phyloP scores from a whole-genome alignment of 2,888 invertebrate genomes.

The Phaonia tiefii region DNA sequence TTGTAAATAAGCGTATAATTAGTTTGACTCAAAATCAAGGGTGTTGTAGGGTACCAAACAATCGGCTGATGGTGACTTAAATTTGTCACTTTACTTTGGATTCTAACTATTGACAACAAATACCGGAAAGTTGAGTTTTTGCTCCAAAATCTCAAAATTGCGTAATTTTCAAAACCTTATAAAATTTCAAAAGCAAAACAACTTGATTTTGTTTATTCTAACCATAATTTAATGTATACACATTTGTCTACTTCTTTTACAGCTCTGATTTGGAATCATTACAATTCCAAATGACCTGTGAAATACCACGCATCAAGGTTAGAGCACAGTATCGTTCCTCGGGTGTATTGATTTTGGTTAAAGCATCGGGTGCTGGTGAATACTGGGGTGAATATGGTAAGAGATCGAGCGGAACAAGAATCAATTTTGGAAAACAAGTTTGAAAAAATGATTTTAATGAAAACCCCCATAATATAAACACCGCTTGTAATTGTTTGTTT shows the following conservation, averaged over 20 bases:
- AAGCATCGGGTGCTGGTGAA: slow-evolving; percentile 92
- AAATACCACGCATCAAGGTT: slow-evolving; percentile 89
- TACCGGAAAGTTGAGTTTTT: slow-evolving; percentile 28
- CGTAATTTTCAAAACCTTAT: background rate
- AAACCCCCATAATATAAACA: background rate
- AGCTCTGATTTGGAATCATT: slow-evolving; percentile 89
- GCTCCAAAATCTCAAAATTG: background rate
- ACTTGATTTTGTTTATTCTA: background rate
- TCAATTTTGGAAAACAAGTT: background rate
- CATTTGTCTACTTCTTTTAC: slow-evolving; percentile 69
- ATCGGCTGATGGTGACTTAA: no score
- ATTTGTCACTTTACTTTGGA: no score
- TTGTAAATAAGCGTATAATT: no score
- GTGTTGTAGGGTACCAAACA: no score
- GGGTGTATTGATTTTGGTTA: slow-evolving; percentile 89
- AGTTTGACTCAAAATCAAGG: no score
- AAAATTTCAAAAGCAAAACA: background rate
- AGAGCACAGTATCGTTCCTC: slow-evolving; percentile 90
- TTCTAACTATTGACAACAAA: background rate
- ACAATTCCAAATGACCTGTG: slow-evolving; percentile 90
- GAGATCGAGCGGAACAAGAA: slow-evolving; percentile 53
- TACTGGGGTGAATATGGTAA: slow-evolving; percentile 95
- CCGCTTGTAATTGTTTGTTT: background rate
- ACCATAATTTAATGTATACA: background rate
- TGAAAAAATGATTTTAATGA: no score